Percentiles rank a stretch among this genome's conserved stretches.
Evolutionary conservation across 2,888 invertebrate genomes (phyloP).

Genomic region (Drosophila quinaria): DNA sequence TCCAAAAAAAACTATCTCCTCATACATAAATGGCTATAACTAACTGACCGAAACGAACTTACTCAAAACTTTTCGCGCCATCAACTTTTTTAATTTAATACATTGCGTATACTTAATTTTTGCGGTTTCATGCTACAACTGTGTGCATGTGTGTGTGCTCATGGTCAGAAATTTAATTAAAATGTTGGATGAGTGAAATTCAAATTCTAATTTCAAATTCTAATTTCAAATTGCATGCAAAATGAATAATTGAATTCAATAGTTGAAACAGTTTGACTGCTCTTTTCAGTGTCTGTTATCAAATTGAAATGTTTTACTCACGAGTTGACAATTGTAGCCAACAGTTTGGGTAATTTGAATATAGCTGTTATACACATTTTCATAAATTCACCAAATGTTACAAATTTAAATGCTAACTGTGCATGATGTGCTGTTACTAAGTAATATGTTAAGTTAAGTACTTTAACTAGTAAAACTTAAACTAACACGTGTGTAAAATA

Average conservation of each 20-base stretch:
- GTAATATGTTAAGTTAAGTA: neutral
- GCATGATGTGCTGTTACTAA: neutral
- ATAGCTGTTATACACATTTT: neutral
- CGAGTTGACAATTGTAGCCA: conserved; percentile 25
- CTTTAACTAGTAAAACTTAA: too few species aligned
- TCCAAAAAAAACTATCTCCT: conserved; percentile 14
- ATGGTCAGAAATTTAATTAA: conserved; percentile 72
- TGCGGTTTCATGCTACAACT: conserved; percentile 61
- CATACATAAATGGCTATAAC: conserved; percentile 42
- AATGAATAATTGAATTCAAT: conserved; percentile 74
- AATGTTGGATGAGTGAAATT: conserved; percentile 67
- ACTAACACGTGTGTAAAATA: too few species aligned
- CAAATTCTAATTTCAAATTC: conserved; percentile 57
- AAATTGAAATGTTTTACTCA: conserved; percentile 28
- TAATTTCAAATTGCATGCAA: conserved; percentile 61
- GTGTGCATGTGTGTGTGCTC: conserved; percentile 10
- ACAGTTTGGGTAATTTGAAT: conserved; percentile 18
- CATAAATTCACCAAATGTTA: neutral
- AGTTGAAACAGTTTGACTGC: conserved; percentile 54
- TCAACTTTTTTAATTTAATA: conserved; percentile 74
- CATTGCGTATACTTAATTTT: conserved; percentile 77
- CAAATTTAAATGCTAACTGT: neutral
- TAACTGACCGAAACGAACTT: conserved; percentile 53
- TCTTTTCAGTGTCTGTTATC: conserved; percentile 45
- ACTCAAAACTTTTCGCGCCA: conserved; percentile 51